Evolutionary conservation across 1,140 invertebrate species (phyloP).

Genomic region (Panulirus ornatus): DNA sequence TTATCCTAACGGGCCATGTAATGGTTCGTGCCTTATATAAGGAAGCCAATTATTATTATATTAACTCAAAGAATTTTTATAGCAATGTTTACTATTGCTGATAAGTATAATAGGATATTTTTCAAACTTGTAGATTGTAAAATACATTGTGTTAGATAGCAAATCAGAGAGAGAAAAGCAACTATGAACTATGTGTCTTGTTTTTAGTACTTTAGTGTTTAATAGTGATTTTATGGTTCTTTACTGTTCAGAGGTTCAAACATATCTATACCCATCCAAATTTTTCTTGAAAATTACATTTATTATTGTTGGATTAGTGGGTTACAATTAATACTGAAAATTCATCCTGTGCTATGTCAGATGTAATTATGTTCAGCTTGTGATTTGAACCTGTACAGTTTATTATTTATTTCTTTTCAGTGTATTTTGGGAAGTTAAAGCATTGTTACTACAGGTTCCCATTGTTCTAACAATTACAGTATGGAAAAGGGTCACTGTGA

Average conservation of each 20-base stretch:
- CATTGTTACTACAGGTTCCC: not conserved
- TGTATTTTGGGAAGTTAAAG: not conserved
- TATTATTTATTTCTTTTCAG: not conserved
- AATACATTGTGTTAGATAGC: slow-evolving; percentile 3
- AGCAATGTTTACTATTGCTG: slow-evolving; percentile 46
- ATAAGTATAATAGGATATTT: slow-evolving; percentile 44
- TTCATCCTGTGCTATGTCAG: not conserved
- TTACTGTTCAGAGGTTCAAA: slow-evolving; percentile 8
- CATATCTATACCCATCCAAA: slow-evolving; percentile 13
- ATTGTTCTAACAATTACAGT: not conserved
- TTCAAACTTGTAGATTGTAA: slow-evolving; percentile 21
- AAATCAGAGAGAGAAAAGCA: not conserved
- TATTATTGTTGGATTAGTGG: not conserved
- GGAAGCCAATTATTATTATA: slow-evolving; percentile 47
- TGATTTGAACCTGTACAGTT: not conserved
- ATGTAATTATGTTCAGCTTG: not conserved
- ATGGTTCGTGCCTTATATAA: slow-evolving; percentile 63
- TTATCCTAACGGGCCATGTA: slow-evolving; percentile 54
- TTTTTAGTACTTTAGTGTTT: slow-evolving; percentile 7
- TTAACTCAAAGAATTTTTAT: slow-evolving; percentile 42
- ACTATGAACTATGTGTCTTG: not conserved
- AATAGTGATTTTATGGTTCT: not conserved
- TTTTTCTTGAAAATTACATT: not conserved
- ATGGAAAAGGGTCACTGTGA: not conserved
- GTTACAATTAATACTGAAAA: not conserved